These are phyloP conservation scores for Lagothrix lagotricha DNA, from an alignment of 2,797 vertebrate genomes.

Conservation along the genomic window DNA sequence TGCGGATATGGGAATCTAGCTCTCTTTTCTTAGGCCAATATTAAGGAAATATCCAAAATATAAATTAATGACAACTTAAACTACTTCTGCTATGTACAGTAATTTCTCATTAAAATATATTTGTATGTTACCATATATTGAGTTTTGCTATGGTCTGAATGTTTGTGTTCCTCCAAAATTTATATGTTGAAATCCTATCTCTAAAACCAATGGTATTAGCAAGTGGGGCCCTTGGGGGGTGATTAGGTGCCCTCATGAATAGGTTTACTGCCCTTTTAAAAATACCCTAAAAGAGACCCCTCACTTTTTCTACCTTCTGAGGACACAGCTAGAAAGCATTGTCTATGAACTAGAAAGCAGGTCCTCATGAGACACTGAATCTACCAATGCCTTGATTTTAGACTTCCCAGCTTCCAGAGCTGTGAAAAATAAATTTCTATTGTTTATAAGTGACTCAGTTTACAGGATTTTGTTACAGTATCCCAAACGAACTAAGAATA, in stretches of 20 bases:
- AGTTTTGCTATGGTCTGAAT: background rate
- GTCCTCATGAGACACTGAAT: background rate
- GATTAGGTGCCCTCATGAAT: background rate
- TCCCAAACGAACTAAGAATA: background rate
- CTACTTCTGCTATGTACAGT: background rate
- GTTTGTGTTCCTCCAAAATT: background rate
- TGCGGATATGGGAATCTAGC: background rate
- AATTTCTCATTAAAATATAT: background rate
- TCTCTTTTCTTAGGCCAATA: background rate
- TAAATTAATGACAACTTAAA: background rate
- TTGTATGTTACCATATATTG: background rate
- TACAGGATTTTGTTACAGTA: background rate
- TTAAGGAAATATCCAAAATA: background rate
- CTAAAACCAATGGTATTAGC: background rate
- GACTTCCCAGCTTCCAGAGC: background rate
- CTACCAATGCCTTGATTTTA: background rate
- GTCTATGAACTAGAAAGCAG: background rate
- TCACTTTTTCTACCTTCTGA: background rate
- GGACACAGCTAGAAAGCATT: background rate
- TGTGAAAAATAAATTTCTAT: background rate
- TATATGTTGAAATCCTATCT: background rate
- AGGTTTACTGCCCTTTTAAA: background rate
- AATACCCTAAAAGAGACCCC: too few relatives aligned
- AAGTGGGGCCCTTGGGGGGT: background rate
- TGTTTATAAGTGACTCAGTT: background rate